phyloP scores from a whole-genome alignment of 2,888 invertebrate genomes.

The Atrina japonica region DNA sequence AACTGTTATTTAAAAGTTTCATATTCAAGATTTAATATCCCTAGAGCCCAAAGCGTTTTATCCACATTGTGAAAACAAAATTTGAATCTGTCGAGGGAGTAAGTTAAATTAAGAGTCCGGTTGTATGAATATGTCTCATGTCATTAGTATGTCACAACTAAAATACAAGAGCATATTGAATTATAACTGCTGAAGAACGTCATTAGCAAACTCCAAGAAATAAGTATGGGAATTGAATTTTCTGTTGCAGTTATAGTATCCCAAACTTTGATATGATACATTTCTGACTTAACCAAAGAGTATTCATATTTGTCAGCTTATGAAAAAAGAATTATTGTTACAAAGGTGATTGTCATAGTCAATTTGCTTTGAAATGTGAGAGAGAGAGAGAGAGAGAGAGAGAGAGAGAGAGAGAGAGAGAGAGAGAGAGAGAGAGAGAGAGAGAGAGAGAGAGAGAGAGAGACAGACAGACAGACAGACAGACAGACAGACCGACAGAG shows the following conservation, averaged over 20 bases:
- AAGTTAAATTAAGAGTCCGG: constrained; percentile 23
- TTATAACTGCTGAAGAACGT: constrained; percentile 7
- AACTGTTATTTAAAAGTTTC: constrained; percentile 50
- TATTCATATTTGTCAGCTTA: too few relatives aligned
- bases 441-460: too few relatives aligned
- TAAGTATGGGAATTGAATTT: constrained; percentile 27
- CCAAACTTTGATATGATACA: too few relatives aligned
- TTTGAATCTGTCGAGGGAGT: constrained; percentile 23
- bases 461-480: too few relatives aligned
- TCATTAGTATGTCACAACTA: not conserved
- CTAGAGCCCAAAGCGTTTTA: constrained; percentile 13
- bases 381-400: too few relatives aligned
- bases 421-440: too few relatives aligned
- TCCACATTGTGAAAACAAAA: constrained; percentile 13
- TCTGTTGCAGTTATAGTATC: constrained; percentile 1
- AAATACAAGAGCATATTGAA: constrained; percentile 19
- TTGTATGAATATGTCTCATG: constrained; percentile 24
- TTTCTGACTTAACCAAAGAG: too few relatives aligned
- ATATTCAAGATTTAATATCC: constrained; percentile 43
- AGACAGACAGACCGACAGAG: too few relatives aligned
- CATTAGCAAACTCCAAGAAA: constrained; percentile 17
- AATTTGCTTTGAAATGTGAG: too few relatives aligned
- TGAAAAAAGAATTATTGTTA: too few relatives aligned
- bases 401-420: too few relatives aligned
- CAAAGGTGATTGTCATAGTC: too few relatives aligned